Percentiles rank a stretch among this genome's conserved stretches.
phyloP scores from a whole-genome alignment of 2,888 invertebrate genomes.

The Sycophila texana region DNA sequence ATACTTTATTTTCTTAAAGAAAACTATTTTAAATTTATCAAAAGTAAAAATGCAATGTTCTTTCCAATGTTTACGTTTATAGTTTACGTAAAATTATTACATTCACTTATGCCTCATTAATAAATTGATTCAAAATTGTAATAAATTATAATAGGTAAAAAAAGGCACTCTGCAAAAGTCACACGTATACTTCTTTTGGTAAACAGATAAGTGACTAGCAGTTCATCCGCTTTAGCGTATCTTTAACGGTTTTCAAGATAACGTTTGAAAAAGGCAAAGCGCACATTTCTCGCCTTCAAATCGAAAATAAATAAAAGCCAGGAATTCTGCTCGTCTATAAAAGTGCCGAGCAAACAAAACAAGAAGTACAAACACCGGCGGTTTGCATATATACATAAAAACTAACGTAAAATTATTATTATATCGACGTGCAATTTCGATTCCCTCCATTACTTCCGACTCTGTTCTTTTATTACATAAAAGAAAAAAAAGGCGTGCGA shows the following conservation, averaged over 20 bases:
- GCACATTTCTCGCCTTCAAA: background rate
- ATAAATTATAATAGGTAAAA: no score
- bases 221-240: conserved; percentile 6
- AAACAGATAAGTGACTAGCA: conserved; percentile 8
- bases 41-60: no score
- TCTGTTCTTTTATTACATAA: no score
- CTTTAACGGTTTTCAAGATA: conserved; percentile 27
- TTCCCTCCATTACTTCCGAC: background rate
- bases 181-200: background rate
- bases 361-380: background rate
- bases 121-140: no score
- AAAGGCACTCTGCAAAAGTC: no score
- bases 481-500: no score
- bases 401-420: background rate
- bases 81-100: no score
- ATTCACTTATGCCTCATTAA: no score
- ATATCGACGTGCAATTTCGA: background rate
- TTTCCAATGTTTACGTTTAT: no score
- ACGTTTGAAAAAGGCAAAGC: background rate
- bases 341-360: background rate
- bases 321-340: no score
- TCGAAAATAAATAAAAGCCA: background rate
- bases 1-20: no score
- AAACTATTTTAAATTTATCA: no score
- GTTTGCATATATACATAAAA: background rate